Percentiles rank a stretch among this genome's conserved stretches.
phyloP scores from a whole-genome alignment of 2,888 invertebrate genomes.

The Dinocampus coccinellae region DNA sequence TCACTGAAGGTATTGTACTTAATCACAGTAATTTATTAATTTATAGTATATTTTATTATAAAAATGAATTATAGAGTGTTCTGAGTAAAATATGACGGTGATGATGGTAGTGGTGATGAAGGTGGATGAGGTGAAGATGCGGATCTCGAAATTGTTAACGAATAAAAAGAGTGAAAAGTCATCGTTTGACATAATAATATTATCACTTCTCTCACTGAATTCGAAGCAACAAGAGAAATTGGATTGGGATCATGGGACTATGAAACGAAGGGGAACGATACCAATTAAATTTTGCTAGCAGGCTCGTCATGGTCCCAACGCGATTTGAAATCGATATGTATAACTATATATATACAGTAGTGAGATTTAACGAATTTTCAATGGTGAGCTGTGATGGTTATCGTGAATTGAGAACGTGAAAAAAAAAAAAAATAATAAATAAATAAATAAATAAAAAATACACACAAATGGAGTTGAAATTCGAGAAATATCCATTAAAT shows the following conservation, averaged over 20 bases:
- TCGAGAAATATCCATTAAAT: neutral
- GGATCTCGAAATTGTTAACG: neutral
- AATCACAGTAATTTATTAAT: too few species aligned
- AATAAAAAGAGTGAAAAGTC: neutral
- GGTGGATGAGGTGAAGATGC: neutral
- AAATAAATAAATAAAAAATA: neutral
- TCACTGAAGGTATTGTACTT: too few species aligned
- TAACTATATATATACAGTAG: neutral
- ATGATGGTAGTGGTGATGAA: too few species aligned
- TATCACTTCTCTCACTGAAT: conserved; percentile 28
- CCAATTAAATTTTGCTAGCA: conserved; percentile 58
- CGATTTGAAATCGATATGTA: conserved; percentile 41
- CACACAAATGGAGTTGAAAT: neutral
- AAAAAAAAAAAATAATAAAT: conserved; percentile 1
- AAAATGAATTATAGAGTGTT: too few species aligned
- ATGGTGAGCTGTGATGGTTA: conserved; percentile 14
- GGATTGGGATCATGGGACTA: conserved; percentile 55
- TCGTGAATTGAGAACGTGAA: neutral
- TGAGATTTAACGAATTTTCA: conserved; percentile 52
- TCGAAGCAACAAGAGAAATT: conserved; percentile 46
- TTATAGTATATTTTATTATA: too few species aligned
- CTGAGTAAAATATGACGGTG: too few species aligned
- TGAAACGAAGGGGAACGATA: conserved; percentile 37
- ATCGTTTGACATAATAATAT: neutral
- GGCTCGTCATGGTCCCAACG: conserved; percentile 39